Conservation (phyloP, 92 coral and sea anemone genomes). For the Micromussa lordhowensis region DNA sequence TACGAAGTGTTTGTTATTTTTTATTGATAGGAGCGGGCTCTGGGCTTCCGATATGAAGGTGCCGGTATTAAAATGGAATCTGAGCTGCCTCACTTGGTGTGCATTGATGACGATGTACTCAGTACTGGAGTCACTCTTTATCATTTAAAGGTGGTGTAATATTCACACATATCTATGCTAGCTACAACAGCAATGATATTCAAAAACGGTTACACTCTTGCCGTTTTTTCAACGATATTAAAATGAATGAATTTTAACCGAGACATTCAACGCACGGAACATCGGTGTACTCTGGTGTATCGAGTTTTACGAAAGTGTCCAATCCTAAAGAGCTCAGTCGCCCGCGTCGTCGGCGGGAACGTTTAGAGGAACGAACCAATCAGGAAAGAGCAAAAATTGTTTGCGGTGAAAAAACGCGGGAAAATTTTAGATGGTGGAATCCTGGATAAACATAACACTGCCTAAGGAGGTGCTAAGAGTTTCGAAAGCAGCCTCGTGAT, state of each 20-base stretch:
- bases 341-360: neutral
- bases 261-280: too few relatives aligned
- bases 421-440: too few relatives aligned
- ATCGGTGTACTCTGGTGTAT: too few relatives aligned
- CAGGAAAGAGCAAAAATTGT: neutral
- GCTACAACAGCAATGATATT: neutral
- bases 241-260: too few relatives aligned
- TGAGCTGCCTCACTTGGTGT: conserved; percentile 94
- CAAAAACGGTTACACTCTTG: too few relatives aligned
- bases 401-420: neutral
- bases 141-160: conserved; percentile 82
- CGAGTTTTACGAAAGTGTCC: too few relatives aligned
- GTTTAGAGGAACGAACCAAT: neutral
- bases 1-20: neutral
- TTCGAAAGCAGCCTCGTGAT: too few relatives aligned
- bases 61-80: conserved; percentile 99
- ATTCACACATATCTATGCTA: neutral
- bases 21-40: conserved; percentile 84
- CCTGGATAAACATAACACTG: neutral
- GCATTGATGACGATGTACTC: conserved; percentile 95
- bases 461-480: too few relatives aligned
- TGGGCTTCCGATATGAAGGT: conserved; percentile 97
- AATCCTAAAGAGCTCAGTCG: too few relatives aligned
- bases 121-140: conserved; percentile 96
- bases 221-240: too few relatives aligned